Percentiles rank a stretch among this genome's conserved stretches.
These are phyloP conservation scores for Onychomys torridus DNA, from an alignment of 2,797 vertebrate species.

Conservation along the genomic window DNA sequence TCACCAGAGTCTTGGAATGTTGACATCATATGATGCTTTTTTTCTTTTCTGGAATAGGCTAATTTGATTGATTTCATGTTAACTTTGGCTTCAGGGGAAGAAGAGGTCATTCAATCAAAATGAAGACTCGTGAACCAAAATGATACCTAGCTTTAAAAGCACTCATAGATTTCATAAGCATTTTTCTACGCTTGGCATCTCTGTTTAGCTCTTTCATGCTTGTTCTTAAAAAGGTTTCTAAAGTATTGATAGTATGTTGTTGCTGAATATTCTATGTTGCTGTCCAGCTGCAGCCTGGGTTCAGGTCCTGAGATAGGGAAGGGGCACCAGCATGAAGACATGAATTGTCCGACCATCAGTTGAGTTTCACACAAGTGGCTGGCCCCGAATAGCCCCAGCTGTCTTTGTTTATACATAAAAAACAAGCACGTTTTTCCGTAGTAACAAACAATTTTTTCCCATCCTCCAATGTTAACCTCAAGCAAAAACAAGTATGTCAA, in stretches of 20 bases:
- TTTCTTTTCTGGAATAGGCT: slow-evolving; percentile 30
- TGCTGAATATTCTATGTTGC: not conserved
- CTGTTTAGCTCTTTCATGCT: not conserved
- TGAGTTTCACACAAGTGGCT: too few relatives aligned
- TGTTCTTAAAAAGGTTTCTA: not conserved
- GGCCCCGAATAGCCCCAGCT: too few relatives aligned
- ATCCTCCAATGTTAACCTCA: too few relatives aligned
- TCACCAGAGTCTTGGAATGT: slow-evolving; percentile 1
- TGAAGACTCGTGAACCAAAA: not conserved
- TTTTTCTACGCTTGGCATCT: not conserved
- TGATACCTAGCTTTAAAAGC: not conserved
- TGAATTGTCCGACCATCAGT: too few relatives aligned
- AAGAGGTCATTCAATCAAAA: slow-evolving; percentile 26
- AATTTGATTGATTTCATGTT: not conserved
- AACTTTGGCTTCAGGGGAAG: slow-evolving; percentile 13
- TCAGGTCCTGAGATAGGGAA: too few relatives aligned
- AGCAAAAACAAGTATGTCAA: too few relatives aligned
- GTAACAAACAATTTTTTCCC: too few relatives aligned
- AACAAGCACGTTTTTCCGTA: too few relatives aligned
- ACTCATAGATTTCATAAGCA: not conserved
- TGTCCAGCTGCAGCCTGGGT: too few relatives aligned
- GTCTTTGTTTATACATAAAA: too few relatives aligned
- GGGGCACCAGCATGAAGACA: too few relatives aligned
- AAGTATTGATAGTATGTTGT: not conserved
- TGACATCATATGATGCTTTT: slow-evolving; percentile 22